Conservation (phyloP, 2,797 vertebrate genomes). For the Hemibagrus guttatus region DNA sequence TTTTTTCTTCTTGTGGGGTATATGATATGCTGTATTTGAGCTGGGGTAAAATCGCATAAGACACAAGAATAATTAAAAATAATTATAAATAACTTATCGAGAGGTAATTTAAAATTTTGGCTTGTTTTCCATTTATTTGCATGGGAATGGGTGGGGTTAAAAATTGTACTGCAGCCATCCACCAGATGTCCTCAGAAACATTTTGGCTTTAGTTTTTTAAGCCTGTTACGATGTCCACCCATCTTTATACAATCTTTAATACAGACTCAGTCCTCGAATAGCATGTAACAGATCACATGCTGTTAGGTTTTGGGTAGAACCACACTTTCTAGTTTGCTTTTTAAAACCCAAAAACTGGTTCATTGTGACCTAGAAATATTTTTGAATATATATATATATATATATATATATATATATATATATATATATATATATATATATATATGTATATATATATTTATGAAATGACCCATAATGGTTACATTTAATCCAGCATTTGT, state of each 20-base stretch:
- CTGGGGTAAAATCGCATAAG: too few species aligned
- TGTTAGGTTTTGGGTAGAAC: background rate
- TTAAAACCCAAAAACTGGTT: background rate
- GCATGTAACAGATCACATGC: background rate
- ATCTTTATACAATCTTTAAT: background rate
- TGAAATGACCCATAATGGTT: background rate
- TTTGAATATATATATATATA: too few species aligned
- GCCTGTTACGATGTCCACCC: background rate
- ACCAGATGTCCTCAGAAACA: constrained; percentile 16
- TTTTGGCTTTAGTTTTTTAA: background rate
- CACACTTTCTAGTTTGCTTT: background rate
- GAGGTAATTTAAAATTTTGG: background rate
- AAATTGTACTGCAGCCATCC: background rate
- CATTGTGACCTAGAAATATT: background rate
- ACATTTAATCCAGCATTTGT: background rate
- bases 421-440: too few species aligned
- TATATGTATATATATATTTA: too few species aligned
- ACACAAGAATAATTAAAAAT: too few species aligned
- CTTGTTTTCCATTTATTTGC: background rate
- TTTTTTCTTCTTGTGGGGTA: too few species aligned
- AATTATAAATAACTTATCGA: background rate
- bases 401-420: too few species aligned
- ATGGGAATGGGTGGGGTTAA: background rate
- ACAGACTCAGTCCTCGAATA: background rate
- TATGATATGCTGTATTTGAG: too few species aligned